A percentile compares a stretch with the other conserved stretches of the same genome.
Evolutionary conservation across 53 echinoderm and acorn worm genomes (phyloP).

Genomic region (Echinarachnius parma): DNA sequence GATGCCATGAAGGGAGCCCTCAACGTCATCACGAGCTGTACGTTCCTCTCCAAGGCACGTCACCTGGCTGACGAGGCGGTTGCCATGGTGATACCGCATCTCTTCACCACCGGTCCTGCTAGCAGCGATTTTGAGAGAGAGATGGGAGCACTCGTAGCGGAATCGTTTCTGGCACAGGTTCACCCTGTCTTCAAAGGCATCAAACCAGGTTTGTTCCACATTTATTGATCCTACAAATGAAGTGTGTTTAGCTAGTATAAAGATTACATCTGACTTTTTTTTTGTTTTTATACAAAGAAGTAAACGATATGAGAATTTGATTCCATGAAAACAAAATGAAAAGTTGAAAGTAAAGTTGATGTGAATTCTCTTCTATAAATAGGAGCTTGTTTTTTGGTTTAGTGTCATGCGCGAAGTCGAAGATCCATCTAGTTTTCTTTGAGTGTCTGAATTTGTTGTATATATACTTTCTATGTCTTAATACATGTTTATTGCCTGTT

Average conservation of each 20-base stretch:
- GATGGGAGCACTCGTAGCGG: constrained; percentile 31
- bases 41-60: constrained; percentile 22
- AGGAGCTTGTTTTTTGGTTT: too few species aligned
- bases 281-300: too few species aligned
- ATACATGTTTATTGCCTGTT: too few species aligned
- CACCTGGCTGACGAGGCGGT: constrained; percentile 34
- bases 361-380: too few species aligned
- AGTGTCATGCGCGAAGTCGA: too few species aligned
- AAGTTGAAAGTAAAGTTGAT: too few species aligned
- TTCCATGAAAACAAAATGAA: too few species aligned
- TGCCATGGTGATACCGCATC: constrained; percentile 56
- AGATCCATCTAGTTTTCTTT: too few species aligned
- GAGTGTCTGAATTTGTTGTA: too few species aligned
- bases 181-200: constrained; percentile 44
- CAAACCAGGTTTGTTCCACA: constrained; percentile 27
- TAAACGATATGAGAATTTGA: too few species aligned
- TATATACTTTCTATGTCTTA: too few species aligned
- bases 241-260: background rate
- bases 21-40: constrained; percentile 43
- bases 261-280: too few species aligned
- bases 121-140: constrained; percentile 28
- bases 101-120: constrained; percentile 48
- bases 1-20: constrained; percentile 23
- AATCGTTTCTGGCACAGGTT: constrained; percentile 31
- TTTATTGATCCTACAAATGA: background rate